Conservation (phyloP, 2,888 invertebrate species). For the Stramonita haemastoma region DNA sequence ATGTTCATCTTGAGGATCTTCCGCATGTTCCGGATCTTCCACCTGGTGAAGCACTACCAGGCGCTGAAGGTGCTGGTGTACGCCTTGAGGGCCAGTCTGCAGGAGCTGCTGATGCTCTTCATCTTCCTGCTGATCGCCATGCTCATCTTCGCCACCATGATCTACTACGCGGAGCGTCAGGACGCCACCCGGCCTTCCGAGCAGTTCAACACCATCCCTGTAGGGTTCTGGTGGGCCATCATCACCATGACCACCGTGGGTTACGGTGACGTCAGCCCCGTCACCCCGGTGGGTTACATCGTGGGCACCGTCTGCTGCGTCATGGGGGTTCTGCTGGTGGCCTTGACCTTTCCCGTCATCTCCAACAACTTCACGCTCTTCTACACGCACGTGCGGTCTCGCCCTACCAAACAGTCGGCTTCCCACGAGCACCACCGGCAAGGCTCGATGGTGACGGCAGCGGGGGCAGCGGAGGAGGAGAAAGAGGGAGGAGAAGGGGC, state of each 20-base stretch:
- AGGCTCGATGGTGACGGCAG: background rate
- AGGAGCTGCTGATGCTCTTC: conserved; percentile 75
- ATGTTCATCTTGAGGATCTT: conserved; percentile 79
- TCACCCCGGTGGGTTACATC: conserved; percentile 70
- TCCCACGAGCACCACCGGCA: background rate
- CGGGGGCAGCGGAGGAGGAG: background rate
- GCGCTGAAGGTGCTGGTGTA: conserved; percentile 77
- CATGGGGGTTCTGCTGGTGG: conserved; percentile 74
- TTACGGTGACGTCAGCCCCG: conserved; percentile 74
- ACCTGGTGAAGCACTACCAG: conserved; percentile 79
- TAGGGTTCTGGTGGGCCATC: conserved; percentile 79
- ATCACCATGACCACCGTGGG: conserved; percentile 77
- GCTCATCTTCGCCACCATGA: conserved; percentile 76
- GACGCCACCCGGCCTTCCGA: conserved; percentile 63
- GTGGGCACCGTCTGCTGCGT: conserved; percentile 74
- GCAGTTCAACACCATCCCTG: conserved; percentile 75
- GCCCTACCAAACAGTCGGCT: conserved; percentile 46
- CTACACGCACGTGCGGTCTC: conserved; percentile 73
- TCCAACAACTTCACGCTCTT: conserved; percentile 76
- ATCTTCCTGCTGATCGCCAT: conserved; percentile 77
- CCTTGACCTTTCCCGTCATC: conserved; percentile 75
- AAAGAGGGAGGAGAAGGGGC: background rate
- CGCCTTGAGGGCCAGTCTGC: conserved; percentile 78
- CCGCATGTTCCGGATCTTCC: conserved; percentile 78
- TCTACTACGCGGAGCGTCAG: conserved; percentile 76